These are phyloP conservation scores for Penaeus monodon DNA, from an alignment of 2,888 invertebrate species.

Conservation along the genomic window DNA sequence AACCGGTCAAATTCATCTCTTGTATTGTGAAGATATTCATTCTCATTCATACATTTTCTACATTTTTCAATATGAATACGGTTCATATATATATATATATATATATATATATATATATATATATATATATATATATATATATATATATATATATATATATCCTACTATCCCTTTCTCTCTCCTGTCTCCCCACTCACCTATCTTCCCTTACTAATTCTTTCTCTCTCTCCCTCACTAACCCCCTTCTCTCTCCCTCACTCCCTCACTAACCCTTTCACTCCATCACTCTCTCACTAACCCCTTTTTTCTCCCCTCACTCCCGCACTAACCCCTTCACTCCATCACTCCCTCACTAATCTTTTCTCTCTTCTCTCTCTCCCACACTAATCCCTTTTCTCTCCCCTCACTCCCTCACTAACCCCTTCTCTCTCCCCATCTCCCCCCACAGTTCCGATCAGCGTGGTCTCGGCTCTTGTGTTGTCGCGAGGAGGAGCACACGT, in stretches of 20 bases:
- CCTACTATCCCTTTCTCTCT: neutral
- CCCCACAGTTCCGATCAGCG: constrained; percentile 27
- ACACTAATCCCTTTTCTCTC: neutral
- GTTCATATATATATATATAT: no score
- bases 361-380: neutral
- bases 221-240: neutral
- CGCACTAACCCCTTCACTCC: neutral
- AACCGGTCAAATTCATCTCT: no score
- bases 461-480: constrained; percentile 33
- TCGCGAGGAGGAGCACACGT: neutral
- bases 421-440: neutral
- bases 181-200: no score
- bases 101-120: no score
- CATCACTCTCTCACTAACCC: neutral
- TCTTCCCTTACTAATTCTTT: no score
- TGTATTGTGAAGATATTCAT: no score
- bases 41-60: no score
- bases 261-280: neutral
- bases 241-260: neutral
- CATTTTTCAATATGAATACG: no score
- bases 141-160: no score
- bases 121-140: no score
- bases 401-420: neutral
- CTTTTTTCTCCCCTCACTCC: neutral
- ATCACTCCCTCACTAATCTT: neutral